Conservation (phyloP, 2,797 vertebrate species). For the Dendrocincla tyrannina region DNA sequence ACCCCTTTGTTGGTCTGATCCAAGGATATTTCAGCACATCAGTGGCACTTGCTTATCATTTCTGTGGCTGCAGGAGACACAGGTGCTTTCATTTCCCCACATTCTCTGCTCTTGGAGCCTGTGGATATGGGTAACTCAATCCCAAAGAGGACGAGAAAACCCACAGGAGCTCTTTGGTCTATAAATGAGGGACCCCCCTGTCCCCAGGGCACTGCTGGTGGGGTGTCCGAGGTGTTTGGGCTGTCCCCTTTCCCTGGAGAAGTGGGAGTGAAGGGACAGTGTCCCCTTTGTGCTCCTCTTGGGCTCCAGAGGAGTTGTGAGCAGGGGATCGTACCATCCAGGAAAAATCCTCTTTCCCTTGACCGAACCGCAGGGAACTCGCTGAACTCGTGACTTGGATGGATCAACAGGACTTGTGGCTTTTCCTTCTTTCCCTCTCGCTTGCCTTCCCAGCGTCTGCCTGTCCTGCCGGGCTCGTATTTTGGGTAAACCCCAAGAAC, state of each 20-base stretch:
- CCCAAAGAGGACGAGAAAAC: not conserved
- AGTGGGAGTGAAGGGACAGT: not conserved
- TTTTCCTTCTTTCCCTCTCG: not conserved
- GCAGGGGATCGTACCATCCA: not conserved
- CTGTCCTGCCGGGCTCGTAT: not conserved
- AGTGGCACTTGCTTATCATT: rapidly evolving
- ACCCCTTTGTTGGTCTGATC: rapidly evolving
- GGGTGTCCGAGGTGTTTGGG: not conserved
- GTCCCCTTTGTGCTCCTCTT: not conserved
- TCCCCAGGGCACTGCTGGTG: not conserved
- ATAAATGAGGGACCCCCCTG: rapidly evolving
- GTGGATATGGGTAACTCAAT: not conserved
- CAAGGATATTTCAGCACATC: not conserved
- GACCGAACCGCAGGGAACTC: not conserved
- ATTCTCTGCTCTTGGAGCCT: not conserved
- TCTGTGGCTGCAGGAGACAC: not conserved
- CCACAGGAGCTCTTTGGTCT: not conserved
- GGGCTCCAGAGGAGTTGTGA: not conserved
- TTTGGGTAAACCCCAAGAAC: conserved; percentile 7
- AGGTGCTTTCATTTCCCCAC: not conserved
- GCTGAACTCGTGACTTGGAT: not conserved
- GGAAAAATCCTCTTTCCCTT: conserved; percentile 1
- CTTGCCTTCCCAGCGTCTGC: not conserved
- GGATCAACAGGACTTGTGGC: not conserved
- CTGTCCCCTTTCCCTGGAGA: not conserved